Base-by-base conservation (phyloP, 2,888 invertebrate genomes). In the Drosophila cracens region DNA sequence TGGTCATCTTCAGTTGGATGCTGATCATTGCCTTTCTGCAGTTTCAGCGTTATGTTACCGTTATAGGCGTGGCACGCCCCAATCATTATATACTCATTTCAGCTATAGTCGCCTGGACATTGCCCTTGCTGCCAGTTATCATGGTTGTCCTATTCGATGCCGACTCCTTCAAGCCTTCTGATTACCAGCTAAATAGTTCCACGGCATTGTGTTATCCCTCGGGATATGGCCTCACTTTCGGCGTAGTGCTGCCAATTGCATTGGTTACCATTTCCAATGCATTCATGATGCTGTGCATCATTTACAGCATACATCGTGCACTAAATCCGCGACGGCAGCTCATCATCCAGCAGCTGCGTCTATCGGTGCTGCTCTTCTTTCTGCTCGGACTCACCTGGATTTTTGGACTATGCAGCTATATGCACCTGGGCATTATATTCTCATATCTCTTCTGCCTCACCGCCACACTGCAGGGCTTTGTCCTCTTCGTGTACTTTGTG, bases 1-100 rank as follows among this genome's bases (percentile, higher is more conserved):
- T 96, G 53, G 94, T 95, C 2, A 94, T 95, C 73, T 96, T 96
- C 84, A 94, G 94, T 83, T 96, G 96, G 96, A 96, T 96, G 96
- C 91, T 96, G 29, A 95, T 96, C 64, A 95, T 96, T 64, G 96
- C 95, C 2, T 92, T 95, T 57, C 92, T 96, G 65, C 96, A 96
- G 90, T 96, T 96, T 90, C 94, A 95, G 64, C 94, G 95, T 57
- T 96, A 96, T 82, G 96, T 96, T 1, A 94, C 94, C 70, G 95
- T 96, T 0, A 93, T 96, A 57, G 95, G 95, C 6, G 84, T 89
- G 10, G 94, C 92, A 16, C 92, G 94, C 46, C 95, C 95, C 8
- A 94, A 94, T 0, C 93, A 95, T 73, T 96, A 95, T 87, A 94
- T 95, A 87, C 90, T 95, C 7, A 95, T 96, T 89, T 94, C 95